Evolutionary conservation across 2,797 vertebrate genomes (phyloP).

Genomic region (Megaceryle alcyon): DNA sequence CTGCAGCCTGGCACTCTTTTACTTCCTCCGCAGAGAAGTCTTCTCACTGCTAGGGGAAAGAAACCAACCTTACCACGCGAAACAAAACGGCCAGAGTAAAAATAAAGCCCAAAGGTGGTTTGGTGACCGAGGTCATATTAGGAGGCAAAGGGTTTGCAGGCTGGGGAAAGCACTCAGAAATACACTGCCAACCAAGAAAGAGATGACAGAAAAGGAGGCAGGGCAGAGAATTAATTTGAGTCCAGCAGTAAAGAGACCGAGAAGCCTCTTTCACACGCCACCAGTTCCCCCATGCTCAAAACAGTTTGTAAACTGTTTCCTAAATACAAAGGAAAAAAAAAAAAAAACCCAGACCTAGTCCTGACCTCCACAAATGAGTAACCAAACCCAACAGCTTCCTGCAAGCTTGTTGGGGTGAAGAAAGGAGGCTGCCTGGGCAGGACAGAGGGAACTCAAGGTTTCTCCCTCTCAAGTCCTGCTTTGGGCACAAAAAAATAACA

Average conservation of each 20-base stretch:
- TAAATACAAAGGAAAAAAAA: conserved; percentile 55
- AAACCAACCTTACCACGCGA: conserved; percentile 83
- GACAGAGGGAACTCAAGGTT: neutral
- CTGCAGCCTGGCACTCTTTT: conserved; percentile 91
- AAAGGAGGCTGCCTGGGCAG: neutral
- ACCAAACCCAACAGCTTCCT: conserved; percentile 57
- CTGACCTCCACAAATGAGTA: conserved; percentile 59
- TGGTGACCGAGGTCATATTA: conserved; percentile 82
- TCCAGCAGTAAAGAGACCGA: conserved; percentile 11
- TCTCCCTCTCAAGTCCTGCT: neutral
- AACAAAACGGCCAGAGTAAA: conserved; percentile 72
- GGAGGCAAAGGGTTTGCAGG: conserved; percentile 38
- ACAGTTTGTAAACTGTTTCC: conserved; percentile 65
- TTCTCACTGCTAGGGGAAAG: conserved; percentile 78
- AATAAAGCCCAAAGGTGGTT: conserved; percentile 80
- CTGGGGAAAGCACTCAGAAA: conserved; percentile 58
- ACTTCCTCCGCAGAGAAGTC: conserved; percentile 84
- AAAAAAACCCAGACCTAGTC: conserved; percentile 46
- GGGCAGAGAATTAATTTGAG: neutral
- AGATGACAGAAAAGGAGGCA: conserved; percentile 17
- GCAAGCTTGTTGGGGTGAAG: neutral
- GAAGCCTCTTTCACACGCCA: conserved; percentile 39
- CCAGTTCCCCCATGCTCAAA: conserved; percentile 20
- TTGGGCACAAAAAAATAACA: neutral
- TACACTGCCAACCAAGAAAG: conserved; percentile 65